Evolutionary conservation across 2,888 invertebrate species (phyloP), one percentile per base, ranked within the genome.

Genomic region (Zele albiditarsus): DNA sequence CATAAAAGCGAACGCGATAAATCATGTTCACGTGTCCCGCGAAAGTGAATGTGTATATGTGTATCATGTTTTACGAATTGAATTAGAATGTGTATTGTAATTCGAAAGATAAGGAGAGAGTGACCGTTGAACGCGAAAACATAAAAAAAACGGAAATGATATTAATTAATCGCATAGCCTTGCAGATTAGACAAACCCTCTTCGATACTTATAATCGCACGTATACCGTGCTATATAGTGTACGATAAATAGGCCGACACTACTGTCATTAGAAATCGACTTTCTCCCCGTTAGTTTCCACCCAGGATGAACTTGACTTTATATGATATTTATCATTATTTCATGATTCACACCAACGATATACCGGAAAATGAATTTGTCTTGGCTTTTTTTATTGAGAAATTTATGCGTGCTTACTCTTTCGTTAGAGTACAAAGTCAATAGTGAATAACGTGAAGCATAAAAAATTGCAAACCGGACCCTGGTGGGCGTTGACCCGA

Each of bases 271-370:
- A 80, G 77, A 80, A 78, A 81, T 75, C 78, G 58, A 68, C 79
- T 78, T 78, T 78, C 80, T 74, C 79, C 69, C 79, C 69, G 73
- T 60, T 63, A 82, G 81, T 83, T 83, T 83, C 82, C 81, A 82
- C 74, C 27, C 78, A 73, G 73, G 72, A 76, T 79, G 80, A 82
- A 80, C 79, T 83, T 80, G 81, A 82, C 79, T 82, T 81, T 81
- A 81, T 76, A 76, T 77, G 76, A 80, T 77, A 68, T 42, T 73
- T 58, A 71, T 75, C 65, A 78, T 71, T 71, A 75, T 69, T 46
- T 69, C 38, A 62, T 46, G 60, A 60, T 67, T 57, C 27, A 67
- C 67, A 73, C n/a, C 23, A 53, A 53, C 23, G 53, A 53, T 53
- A 42, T 42, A 53, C 46, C n/a, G 16, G 46, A 4, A 46, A 4